Evolutionary conservation across 2,113 vertebrate genomes (phyloP), one percentile per base, ranked within the genome.

Genomic region (Gasterosteus nipponicus): DNA sequence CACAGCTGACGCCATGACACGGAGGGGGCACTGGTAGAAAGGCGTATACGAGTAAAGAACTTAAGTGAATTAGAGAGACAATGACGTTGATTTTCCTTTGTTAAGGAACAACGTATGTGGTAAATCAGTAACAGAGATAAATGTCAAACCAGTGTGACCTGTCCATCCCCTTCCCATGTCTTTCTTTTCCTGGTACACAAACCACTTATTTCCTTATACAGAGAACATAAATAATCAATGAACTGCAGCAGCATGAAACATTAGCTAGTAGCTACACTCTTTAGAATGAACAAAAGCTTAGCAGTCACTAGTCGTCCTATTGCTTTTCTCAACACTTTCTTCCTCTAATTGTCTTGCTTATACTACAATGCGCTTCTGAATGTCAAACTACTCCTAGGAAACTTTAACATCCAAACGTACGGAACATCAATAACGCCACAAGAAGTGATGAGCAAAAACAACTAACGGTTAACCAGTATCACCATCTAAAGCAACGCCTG

Each of bases 161-260:
- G 5, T 33, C 12, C 8, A 1, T 39, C 15, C 12, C 38, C 62
- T 63, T 64, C 33, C 49, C 26, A 31, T 72, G 42, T 62, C 57
- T 66, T 54, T 53, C 57, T 61, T 69, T 69, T 57, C 61, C 67
- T 64, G 78, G 67, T 56, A 67, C 77, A 80, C 66, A 77, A 81
- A 66, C 68, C 74, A 85, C 73, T 54, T 82, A 86, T 86, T 89
- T 91, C 73, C 77, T 26, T 54, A 76, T 47, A 85, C 70, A 85
- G 75, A 78, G 51, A 47, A 68, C 82, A 93, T 94, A 83, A 93
- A 94, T 94, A 93, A 93, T 94, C 89, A 83, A 95, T 93, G 90
- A 92, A 85, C 83, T 92, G 90, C 92, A 92, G 93, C 89, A 89
- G 84, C 86, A 88, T 64, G 80, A 84, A 90, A 91, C 85, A 85